phyloP scores from a whole-genome alignment of 2,888 invertebrate genomes.

The Microctonus aethiopoides region DNA sequence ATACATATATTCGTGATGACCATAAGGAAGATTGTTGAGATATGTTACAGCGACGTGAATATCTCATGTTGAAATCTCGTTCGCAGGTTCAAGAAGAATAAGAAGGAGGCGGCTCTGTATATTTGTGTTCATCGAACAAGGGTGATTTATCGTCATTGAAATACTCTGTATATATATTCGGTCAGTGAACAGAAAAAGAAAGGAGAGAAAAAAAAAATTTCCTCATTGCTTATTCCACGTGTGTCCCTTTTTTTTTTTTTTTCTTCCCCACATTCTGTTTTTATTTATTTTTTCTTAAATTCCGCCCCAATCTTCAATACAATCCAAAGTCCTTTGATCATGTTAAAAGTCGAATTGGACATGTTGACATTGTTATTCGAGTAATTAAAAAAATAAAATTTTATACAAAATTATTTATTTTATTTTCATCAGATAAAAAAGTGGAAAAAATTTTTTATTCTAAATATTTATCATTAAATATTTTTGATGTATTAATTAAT shows the following conservation, averaged over 20 bases:
- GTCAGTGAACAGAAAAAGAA: constrained; percentile 7
- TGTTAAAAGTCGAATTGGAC: not conserved
- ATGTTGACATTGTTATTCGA: not conserved
- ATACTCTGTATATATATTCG: constrained; percentile 49
- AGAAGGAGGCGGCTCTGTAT: not conserved
- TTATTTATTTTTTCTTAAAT: not conserved
- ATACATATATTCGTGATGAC: not conserved
- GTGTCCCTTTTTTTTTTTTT: not conserved
- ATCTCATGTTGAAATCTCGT: constrained; percentile 57
- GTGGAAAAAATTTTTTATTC: no score
- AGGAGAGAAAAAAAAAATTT: not conserved
- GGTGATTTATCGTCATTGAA: constrained; percentile 62
- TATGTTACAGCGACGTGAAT: constrained; percentile 46
- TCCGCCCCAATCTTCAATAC: not conserved
- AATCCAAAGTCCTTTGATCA: not conserved
- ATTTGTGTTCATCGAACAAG: constrained; percentile 52
- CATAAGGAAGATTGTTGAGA: constrained; percentile 2
- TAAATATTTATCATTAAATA: no score
- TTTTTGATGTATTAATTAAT: no score
- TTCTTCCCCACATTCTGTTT: not conserved
- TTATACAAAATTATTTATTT: no score
- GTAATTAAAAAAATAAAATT: no score
- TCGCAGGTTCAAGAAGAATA: not conserved
- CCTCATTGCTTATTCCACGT: not conserved
- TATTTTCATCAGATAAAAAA: no score